Evolutionary conservation across 2,888 invertebrate genomes (phyloP), one percentile per base, ranked within the genome.

Genomic region (Hylaea fasciaria): DNA sequence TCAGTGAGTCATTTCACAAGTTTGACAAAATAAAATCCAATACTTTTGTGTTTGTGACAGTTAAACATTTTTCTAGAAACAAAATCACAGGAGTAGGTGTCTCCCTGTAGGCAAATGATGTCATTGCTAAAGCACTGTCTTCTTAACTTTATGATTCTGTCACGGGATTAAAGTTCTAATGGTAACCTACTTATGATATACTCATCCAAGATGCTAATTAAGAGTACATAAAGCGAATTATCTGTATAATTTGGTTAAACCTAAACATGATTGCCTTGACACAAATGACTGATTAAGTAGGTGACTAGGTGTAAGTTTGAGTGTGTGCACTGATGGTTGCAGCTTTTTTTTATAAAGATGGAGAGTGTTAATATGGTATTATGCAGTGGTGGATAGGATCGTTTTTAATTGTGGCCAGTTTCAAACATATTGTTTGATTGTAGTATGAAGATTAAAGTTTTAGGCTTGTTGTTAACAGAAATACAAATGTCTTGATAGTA

Each of bases 211-310:
- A 14, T 44, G 22, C 53, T 56, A 66, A 68, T 70, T 64, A 63
- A 16, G 46, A 44, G 14, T 29, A 32, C 35, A 50, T 52, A 65
- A 52, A 62, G 62, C 62, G 70, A 69, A 73, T 70, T 47, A 65
- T 52, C 60, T 66, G 62, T 45, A 65, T 71, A 51, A 64, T 64
- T 35, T 47, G 53, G 59, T 55, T 63, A 61, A 60, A 46, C 39
- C 48, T 69, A 41, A 70, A 59, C 69, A 57, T 39, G 64, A 65
- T 64, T 57, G 69, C 77, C 76, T 73, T 77, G 76, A 63, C 69
- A 71, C 57, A 45, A 60, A 65, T 68, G 40, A 64, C 62, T 66
- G 53, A 55, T 17, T 64, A 57, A 63, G 53, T 62, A 59, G 51
- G 46, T 63, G 57, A 60, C 57, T 63, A n/a, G 54, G 48, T 48